Conservation (phyloP, 1,140 invertebrate species). For the Sipha flava region DNA sequence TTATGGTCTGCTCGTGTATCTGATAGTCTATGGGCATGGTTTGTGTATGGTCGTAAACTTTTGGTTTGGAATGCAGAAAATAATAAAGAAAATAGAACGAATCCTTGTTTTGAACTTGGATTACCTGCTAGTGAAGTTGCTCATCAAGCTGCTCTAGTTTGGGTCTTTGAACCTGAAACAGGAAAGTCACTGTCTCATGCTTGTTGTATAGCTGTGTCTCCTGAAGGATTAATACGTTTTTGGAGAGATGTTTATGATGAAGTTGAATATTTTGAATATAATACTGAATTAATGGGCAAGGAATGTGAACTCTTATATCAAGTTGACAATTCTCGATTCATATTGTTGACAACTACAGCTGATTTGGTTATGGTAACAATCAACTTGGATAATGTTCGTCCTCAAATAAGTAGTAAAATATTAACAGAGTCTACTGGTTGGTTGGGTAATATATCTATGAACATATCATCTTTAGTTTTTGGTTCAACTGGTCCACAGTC, state of each 20-base stretch:
- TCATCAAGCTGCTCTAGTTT: slow-evolving; percentile 78
- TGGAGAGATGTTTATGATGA: slow-evolving; percentile 87
- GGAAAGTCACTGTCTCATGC: slow-evolving; percentile 39
- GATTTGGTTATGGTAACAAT: slow-evolving; percentile 71
- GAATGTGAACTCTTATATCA: slow-evolving; percentile 61
- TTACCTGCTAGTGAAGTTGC: slow-evolving; percentile 87
- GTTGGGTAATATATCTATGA: slow-evolving; percentile 27
- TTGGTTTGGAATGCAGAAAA: slow-evolving; percentile 66
- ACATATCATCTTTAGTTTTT: slow-evolving; percentile 16
- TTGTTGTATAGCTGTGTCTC: slow-evolving; percentile 78
- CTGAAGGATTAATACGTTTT: slow-evolving; percentile 82
- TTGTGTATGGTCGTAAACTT: slow-evolving; percentile 74
- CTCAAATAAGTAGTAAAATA: slow-evolving; percentile 43
- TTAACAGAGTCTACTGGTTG: slow-evolving; percentile 25
- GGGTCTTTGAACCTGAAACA: slow-evolving; percentile 61
- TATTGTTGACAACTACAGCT: slow-evolving; percentile 85
- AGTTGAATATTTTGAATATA: slow-evolving; percentile 70
- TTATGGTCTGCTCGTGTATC: slow-evolving; percentile 46
- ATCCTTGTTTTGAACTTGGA: slow-evolving; percentile 68
- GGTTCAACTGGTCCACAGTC: slow-evolving; percentile 7
- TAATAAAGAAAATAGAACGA: slow-evolving; percentile 41
- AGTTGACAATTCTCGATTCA: slow-evolving; percentile 61
- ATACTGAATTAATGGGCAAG: slow-evolving; percentile 62
- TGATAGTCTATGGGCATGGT: slow-evolving; percentile 68
- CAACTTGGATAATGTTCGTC: slow-evolving; percentile 49